Base-by-base conservation (phyloP, 2,113 vertebrate genomes). In the Oenanthe oenanthe region DNA sequence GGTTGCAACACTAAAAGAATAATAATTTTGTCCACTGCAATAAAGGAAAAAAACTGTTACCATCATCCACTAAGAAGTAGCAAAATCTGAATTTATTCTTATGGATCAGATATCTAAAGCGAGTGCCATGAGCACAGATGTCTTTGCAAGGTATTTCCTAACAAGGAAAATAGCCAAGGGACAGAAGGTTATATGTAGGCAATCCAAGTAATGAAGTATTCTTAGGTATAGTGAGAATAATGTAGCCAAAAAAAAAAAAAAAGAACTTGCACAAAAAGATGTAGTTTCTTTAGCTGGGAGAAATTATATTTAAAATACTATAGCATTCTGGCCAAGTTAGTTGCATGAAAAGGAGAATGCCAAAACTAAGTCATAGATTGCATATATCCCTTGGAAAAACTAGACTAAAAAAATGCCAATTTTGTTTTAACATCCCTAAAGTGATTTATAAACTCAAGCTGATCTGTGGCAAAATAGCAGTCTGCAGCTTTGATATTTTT, bases 191-290 rank as follows among this genome's bases (percentile, higher is more conserved):
- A 93, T 47, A 36, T 54, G 62, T 72, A 90, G 29, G 40, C 56
- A 95, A 65, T 96, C 96, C 96, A 97, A 97, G 60, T 90, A 85
- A 71, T 92, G 43, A 95, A 95, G 34, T 87, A 92, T 92, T 96
- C 83, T 76, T 76, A 95, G 83, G 72, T 96, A 93, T 89, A 88
- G 31, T 21, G 26, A 87, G 48, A 88, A 71, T 36, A 94, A 90
- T 43, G 42, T 26, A 85, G 78, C 67, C 85, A 84, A 71, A 22
- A 47, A n/a, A 43, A 65, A 31, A 32, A 1, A 47, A 42, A 7
- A 56, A 61, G 1, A 53, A 1, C 26, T 67, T 68, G 19, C 15
- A 57, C 12, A 79, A 58, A 85, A 83, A n/a, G 2, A n/a, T 32
- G 9, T 7, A 9, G 10, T 51, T 86, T 71, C 26, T 87, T 78